Percentiles rank a stretch among this genome's conserved stretches.
These are phyloP conservation scores for Hyposmocoma kahamanoa DNA, from an alignment of 1,140 invertebrate species.

Conservation along the genomic window DNA sequence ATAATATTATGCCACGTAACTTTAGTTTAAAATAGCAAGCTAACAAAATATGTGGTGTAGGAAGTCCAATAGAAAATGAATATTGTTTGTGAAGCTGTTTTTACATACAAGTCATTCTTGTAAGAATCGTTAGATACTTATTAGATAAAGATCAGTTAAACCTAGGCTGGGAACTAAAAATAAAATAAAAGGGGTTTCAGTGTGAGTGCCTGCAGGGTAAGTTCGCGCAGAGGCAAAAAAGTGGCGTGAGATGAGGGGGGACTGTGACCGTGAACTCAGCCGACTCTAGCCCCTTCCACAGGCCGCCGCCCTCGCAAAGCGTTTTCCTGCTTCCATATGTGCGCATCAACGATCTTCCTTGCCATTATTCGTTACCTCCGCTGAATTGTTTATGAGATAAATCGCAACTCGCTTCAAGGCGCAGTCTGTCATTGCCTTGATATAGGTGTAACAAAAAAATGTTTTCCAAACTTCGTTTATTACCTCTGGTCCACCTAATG, in stretches of 20 bases:
- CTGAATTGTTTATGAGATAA: background rate
- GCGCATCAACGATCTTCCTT: background rate
- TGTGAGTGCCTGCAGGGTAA: constrained; percentile 10
- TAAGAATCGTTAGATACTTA: too few species aligned
- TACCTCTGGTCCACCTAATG: too few species aligned
- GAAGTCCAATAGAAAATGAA: too few species aligned
- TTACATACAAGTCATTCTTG: too few species aligned
- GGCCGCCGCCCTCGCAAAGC: background rate
- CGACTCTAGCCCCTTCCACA: constrained; percentile 34
- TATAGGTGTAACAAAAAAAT: too few species aligned
- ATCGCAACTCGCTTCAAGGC: background rate
- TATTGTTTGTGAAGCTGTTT: too few species aligned
- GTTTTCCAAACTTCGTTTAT: too few species aligned
- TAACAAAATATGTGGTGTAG: too few species aligned
- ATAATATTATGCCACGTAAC: too few species aligned
- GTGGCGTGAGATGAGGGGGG: constrained; percentile 13
- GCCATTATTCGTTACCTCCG: background rate
- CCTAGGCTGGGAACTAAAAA: constrained; percentile 24
- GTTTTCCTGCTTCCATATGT: constrained; percentile 1
- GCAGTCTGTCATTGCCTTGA: background rate
- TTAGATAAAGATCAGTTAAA: constrained; percentile 2
- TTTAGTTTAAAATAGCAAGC: too few species aligned
- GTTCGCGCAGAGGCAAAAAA: background rate
- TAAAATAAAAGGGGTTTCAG: constrained; percentile 16
- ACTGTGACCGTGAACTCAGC: constrained; percentile 56